phyloP scores from a whole-genome alignment of 1,140 invertebrate species.

The Listronotus bonariensis region DNA sequence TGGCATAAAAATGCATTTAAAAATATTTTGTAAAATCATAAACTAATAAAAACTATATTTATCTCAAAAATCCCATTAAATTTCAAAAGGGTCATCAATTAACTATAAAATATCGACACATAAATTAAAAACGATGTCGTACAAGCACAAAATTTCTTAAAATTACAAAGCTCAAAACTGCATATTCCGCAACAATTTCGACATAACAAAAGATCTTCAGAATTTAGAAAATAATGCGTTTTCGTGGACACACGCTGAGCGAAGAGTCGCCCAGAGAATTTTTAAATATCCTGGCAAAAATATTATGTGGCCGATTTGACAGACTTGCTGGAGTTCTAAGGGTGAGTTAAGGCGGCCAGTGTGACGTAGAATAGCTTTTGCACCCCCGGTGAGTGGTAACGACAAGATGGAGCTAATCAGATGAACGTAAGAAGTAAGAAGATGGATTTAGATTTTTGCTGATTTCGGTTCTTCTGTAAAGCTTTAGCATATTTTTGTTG shows the following conservation, averaged over 20 bases:
- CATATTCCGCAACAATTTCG: constrained; percentile 16
- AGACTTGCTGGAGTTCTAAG: not conserved
- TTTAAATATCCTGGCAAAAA: not conserved
- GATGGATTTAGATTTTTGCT: constrained; percentile 6
- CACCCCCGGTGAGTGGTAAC: constrained; percentile 2
- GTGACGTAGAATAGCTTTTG: constrained; percentile 20
- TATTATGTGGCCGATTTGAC: not conserved
- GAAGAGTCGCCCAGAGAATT: not conserved
- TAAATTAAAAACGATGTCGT: constrained; percentile 10
- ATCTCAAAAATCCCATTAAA: too few species aligned
- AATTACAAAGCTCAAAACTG: constrained; percentile 15
- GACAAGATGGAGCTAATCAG: constrained; percentile 18
- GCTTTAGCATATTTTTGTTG: too few species aligned
- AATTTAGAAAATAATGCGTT: constrained; percentile 18
- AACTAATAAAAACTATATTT: too few species aligned
- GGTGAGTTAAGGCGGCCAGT: constrained; percentile 9
- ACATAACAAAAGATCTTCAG: constrained; percentile 13
- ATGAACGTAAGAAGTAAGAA: constrained; percentile 4
- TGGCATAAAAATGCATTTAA: too few species aligned
- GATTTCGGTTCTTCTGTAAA: too few species aligned
- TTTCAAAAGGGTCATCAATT: not conserved
- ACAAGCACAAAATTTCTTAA: constrained; percentile 19
- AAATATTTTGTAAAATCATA: too few species aligned
- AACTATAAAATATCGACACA: constrained; percentile 16
- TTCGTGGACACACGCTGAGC: constrained; percentile 10